These are phyloP conservation scores for Ciconia boyciana DNA, from an alignment of 2,113 vertebrate species.

Conservation along the genomic window DNA sequence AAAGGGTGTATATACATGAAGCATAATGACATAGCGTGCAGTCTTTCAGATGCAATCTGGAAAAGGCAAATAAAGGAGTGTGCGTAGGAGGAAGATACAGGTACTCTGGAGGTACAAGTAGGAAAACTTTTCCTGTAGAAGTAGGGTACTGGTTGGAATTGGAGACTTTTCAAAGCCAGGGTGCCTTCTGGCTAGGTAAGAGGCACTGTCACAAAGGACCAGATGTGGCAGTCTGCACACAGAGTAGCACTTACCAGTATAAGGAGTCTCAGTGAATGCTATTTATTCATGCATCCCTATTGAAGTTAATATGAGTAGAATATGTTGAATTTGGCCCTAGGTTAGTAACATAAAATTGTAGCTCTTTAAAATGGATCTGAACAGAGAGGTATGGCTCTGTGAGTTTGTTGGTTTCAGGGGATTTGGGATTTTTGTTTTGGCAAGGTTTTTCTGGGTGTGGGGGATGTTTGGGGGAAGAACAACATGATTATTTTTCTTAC, in stretches of 20 bases:
- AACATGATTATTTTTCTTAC: neutral
- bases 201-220: neutral
- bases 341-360: neutral
- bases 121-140: neutral
- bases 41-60: neutral
- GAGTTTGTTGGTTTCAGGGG: neutral
- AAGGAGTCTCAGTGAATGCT: neutral
- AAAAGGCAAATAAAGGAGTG: neutral
- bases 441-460: neutral
- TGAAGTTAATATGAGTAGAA: neutral
- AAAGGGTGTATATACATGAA: neutral
- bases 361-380: neutral
- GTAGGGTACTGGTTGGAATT: neutral
- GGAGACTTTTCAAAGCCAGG: neutral
- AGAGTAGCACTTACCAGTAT: neutral
- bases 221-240: neutral
- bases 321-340: neutral
- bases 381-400: neutral
- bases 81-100: neutral
- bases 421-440: neutral
- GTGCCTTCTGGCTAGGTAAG: neutral
- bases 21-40: rapidly evolving
- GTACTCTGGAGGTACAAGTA: neutral
- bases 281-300: neutral
- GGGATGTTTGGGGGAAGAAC: neutral